phyloP scores from a whole-genome alignment of 1,140 invertebrate species.

The Drosophila willistoni region DNA sequence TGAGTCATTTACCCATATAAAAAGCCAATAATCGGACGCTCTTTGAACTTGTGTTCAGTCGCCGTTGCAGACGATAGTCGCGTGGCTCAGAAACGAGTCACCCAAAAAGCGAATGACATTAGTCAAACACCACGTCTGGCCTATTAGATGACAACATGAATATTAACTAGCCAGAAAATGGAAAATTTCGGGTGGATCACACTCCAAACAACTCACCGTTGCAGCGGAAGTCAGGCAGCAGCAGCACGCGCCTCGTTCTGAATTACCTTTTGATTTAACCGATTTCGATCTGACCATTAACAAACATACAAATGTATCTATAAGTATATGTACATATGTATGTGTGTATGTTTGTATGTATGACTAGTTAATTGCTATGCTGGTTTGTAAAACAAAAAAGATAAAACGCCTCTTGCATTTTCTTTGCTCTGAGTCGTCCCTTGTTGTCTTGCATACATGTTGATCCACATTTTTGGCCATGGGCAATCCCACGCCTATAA shows the following conservation, averaged over 20 bases:
- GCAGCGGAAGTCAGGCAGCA: constrained; percentile 68
- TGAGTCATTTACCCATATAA: constrained; percentile 61
- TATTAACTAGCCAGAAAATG: constrained; percentile 63
- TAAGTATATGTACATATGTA: not conserved
- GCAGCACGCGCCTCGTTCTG: constrained; percentile 48
- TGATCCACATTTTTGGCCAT: constrained; percentile 53
- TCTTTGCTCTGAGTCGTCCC: constrained; percentile 18
- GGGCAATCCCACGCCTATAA: constrained; percentile 79
- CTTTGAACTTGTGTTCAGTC: constrained; percentile 56
- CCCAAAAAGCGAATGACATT: constrained; percentile 43
- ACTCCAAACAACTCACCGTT: constrained; percentile 12
- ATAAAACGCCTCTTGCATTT: constrained; percentile 39
- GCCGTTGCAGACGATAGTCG: constrained; percentile 29
- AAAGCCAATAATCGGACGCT: constrained; percentile 46
- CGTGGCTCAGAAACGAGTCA: constrained; percentile 53
- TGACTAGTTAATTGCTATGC: constrained; percentile 12
- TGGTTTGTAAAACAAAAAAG: constrained; percentile 17
- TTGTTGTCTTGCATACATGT: constrained; percentile 6
- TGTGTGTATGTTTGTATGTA: not conserved
- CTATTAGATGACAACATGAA: constrained; percentile 64
- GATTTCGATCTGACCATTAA: constrained; percentile 35
- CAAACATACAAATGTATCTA: not conserved
- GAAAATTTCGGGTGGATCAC: constrained; percentile 19
- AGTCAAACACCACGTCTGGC: constrained; percentile 71
- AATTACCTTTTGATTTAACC: constrained; percentile 51